Percentiles rank a stretch among this genome's conserved stretches.
These are phyloP conservation scores for Tragulus kanchil DNA, from an alignment of 2,113 vertebrate genomes.

Conservation along the genomic window DNA sequence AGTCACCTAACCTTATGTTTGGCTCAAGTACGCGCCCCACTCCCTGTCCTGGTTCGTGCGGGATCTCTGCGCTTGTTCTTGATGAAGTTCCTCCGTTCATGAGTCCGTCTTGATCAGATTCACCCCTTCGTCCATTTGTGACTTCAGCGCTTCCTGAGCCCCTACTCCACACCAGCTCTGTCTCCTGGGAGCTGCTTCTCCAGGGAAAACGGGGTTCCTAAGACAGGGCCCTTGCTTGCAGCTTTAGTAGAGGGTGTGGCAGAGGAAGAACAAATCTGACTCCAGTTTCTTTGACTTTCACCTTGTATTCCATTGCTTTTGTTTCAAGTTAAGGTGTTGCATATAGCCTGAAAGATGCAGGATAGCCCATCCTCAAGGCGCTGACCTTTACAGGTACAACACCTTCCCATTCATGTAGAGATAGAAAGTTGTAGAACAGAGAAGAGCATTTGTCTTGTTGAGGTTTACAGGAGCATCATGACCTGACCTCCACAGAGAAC, in stretches of 20 bases:
- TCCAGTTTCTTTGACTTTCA: not conserved
- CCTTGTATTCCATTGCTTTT: not conserved
- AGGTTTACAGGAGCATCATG: not conserved
- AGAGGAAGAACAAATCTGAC: not conserved
- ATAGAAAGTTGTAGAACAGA: not conserved
- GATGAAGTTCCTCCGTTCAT: not conserved
- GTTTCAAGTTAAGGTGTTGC: not conserved
- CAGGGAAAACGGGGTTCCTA: not conserved
- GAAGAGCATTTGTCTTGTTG: not conserved
- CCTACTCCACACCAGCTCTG: not conserved
- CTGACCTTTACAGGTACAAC: not conserved
- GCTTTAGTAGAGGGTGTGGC: too few relatives aligned
- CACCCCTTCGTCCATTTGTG: not conserved
- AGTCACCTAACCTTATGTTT: too few relatives aligned
- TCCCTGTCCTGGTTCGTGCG: fast-evolving
- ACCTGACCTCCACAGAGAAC: not conserved
- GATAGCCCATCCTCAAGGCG: not conserved
- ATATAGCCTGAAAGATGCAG: not conserved
- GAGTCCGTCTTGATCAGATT: not conserved
- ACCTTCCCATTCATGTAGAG: not conserved
- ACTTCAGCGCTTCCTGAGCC: not conserved
- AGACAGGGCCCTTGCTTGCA: not conserved
- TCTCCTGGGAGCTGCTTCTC: not conserved
- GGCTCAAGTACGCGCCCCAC: too few relatives aligned
- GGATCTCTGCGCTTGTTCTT: not conserved